Evolutionary conservation across 2,113 vertebrate species (phyloP).

Genomic region (Leucosticte australis): DNA sequence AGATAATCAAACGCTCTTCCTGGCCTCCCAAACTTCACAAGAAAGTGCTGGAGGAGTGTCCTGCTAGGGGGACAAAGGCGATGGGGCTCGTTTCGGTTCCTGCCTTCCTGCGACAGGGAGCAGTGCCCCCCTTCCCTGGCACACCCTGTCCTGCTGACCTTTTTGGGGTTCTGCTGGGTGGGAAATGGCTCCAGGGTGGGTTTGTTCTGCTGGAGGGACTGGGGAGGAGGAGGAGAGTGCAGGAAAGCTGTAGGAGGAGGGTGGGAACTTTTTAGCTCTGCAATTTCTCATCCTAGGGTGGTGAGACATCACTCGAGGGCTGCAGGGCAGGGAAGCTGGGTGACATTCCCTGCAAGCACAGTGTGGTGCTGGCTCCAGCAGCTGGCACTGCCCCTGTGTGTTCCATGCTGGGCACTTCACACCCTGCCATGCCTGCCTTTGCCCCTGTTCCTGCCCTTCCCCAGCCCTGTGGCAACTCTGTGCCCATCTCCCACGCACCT

Average conservation of each 20-base stretch:
- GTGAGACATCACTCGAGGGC: fast-evolving
- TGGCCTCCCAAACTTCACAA: neutral
- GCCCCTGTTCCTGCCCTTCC: fast-evolving
- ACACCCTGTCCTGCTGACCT: neutral
- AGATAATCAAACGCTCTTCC: neutral
- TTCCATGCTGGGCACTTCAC: fast-evolving
- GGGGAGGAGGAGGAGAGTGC: neutral
- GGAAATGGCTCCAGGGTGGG: fast-evolving
- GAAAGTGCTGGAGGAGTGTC: neutral
- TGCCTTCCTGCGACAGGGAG: fast-evolving
- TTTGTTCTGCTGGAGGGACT: neutral
- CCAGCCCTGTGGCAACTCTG: fast-evolving
- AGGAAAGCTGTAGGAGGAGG: neutral
- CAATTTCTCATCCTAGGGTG: neutral
- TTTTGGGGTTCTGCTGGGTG: neutral
- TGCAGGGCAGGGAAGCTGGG: no score
- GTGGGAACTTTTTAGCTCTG: neutral
- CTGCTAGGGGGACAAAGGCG: neutral
- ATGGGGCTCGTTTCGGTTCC: fast-evolving
- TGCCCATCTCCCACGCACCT: fast-evolving
- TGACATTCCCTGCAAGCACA: neutral
- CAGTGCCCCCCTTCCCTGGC: neutral
- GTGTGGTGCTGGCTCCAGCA: neutral
- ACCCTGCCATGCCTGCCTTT: fast-evolving
- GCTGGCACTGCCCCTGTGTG: no score